Base-by-base conservation (phyloP, 1,140 invertebrate genomes). In the Macrotrachela quadricornifera region DNA sequence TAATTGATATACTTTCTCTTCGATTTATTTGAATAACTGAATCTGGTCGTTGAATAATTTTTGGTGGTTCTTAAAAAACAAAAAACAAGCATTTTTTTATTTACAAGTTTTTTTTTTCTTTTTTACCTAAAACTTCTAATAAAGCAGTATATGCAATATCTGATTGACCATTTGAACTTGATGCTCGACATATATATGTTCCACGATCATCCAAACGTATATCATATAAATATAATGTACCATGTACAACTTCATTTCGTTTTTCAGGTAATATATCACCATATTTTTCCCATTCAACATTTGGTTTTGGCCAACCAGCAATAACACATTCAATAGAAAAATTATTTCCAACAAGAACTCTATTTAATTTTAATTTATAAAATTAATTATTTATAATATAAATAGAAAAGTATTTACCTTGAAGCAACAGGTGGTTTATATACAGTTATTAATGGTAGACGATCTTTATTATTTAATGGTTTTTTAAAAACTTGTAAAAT, bases 161-260 rank as follows among this genome's bases (percentile, higher is more conserved):
- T 37, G 60, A 51, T 40, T 56, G 51, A 4, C 63, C 64, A 42
- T 59, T 51, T 10, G 59, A 62, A 59, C 70, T 70, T 43, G 60
- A 59, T 10, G 68, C 69, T 49, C 74, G 74, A 59, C 82, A 84
- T 6, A 78, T 71, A 60, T 83, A 84, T 0, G 74, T 74, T 0
- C 81, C 81, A 51, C 77, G 74, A 65, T 83, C 79, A 18, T 70
- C 68, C 13, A 69, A 62, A 3, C 69, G 73, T 1, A 78, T 69
- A 57, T 80, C 75, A 40, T 66, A 66, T 11, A 84, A 74, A 30
- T 76, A 70, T 0, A 83, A 64, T 17, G 79, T 80, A 45, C 77
- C 78, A 63, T 42, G 45, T 16, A 45, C 65, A 62, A 54, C 51
- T 1, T 41, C 21, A 1, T 40, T 43, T 14, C 51, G 40, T 11